Percentiles rank a stretch among this genome's conserved stretches.
Conservation (phyloP, 2,888 invertebrate species). For the Galerucella pusilla region DNA sequence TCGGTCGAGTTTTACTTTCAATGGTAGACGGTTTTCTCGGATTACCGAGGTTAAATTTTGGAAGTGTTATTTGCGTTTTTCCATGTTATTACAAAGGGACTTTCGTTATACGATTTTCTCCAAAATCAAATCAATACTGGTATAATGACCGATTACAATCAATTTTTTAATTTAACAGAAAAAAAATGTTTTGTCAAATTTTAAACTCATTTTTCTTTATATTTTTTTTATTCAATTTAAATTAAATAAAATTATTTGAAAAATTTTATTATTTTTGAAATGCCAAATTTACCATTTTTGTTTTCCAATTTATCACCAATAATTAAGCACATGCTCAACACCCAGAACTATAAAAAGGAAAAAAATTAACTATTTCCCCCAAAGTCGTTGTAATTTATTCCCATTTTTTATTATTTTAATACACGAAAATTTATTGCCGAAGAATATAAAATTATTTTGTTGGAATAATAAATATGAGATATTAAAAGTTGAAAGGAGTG, state of each 20-base stretch:
- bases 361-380: neutral
- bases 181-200: no score
- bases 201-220: no score
- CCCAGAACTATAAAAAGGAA: neutral
- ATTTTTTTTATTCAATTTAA: no score
- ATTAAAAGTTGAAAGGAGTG: conserved; percentile 63
- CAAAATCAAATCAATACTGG: conserved; percentile 11
- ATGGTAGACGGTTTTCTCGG: conserved; percentile 57
- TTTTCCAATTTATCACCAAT: conserved; percentile 27
- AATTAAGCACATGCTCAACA: neutral
- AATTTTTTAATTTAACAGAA: no score
- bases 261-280: no score
- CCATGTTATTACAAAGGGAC: conserved; percentile 53
- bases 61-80: conserved; percentile 61
- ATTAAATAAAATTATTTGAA: no score
- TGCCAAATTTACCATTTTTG: no score
- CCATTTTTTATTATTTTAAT: conserved; percentile 63
- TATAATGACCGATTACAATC: no score
- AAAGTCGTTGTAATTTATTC: neutral
- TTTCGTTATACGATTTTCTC: conserved; percentile 37
- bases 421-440: conserved; percentile 65
- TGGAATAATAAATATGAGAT: conserved; percentile 66
- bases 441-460: conserved; percentile 66
- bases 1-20: conserved; percentile 59
- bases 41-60: conserved; percentile 60